phyloP scores from a whole-genome alignment of 2,113 vertebrate genomes.

The Lipophrys pholis region DNA sequence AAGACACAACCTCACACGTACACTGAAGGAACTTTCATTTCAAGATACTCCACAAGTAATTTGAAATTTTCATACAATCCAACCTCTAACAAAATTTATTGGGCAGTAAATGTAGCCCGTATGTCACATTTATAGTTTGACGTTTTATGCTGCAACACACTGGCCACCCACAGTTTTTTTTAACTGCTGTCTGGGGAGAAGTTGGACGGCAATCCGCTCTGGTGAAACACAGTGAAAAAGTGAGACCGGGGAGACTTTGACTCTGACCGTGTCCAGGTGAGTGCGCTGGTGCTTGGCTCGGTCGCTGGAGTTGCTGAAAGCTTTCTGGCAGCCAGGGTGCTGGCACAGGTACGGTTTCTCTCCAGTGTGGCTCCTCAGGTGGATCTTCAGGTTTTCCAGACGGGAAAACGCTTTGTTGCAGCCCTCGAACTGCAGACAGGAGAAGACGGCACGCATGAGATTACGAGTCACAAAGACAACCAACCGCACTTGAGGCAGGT shows the following conservation, averaged over 20 bases:
- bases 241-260: constrained; percentile 29
- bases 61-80: constrained; percentile 2
- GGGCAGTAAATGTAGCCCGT: constrained; percentile 10
- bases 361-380: constrained; percentile 97
- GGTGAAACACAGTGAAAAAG: constrained; percentile 19
- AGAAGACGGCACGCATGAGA: constrained; percentile 13
- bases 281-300: constrained; percentile 98
- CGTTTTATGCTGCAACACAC: not conserved
- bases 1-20: not conserved
- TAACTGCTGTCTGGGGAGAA: not conserved
- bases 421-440: constrained; percentile 92
- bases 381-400: constrained; percentile 99
- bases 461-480: constrained; percentile 10
- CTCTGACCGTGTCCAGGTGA: constrained; percentile 96
- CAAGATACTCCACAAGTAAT: not conserved
- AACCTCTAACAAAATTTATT: not conserved
- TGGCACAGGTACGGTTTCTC: constrained; percentile 99
- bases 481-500: constrained; percentile 17
- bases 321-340: constrained; percentile 98
- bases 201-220: constrained; percentile 26
- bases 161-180: constrained; percentile 19
- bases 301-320: constrained; percentile 99
- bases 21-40: not conserved
- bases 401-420: constrained; percentile 99
- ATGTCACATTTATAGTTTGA: not conserved